These are phyloP conservation scores for Synergus gifuensis DNA, from an alignment of 2,888 invertebrate genomes.

Conservation along the genomic window DNA sequence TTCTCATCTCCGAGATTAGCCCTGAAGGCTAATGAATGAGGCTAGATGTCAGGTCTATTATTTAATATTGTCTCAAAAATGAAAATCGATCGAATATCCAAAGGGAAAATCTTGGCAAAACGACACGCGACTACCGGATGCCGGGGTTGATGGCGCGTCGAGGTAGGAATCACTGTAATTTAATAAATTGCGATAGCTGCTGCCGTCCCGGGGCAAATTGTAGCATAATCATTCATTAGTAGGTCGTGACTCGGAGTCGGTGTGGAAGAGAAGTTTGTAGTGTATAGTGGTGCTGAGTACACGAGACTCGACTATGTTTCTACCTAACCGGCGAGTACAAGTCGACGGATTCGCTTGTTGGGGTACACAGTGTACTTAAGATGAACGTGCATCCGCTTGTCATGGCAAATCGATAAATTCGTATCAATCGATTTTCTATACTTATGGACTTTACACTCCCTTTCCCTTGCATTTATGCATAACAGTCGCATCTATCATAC, in stretches of 20 bases:
- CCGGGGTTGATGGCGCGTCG: constrained; percentile 57
- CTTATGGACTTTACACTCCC: background rate
- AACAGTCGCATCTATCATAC: no score
- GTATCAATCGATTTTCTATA: constrained; percentile 1
- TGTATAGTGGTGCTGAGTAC: constrained; percentile 10
- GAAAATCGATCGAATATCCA: constrained; percentile 32
- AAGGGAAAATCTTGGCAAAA: constrained; percentile 36
- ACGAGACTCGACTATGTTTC: constrained; percentile 12
- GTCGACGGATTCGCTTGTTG: constrained; percentile 15
- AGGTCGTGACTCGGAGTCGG: constrained; percentile 75
- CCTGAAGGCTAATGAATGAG: constrained; percentile 4
- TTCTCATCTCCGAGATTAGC: background rate
- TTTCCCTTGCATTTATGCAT: background rate
- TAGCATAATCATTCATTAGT: constrained; percentile 77
- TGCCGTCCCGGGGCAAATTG: constrained; percentile 75
- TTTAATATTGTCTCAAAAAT: constrained; percentile 38
- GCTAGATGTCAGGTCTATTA: constrained; percentile 27
- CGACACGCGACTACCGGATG: constrained; percentile 55
- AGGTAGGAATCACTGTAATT: constrained; percentile 76
- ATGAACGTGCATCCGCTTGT: constrained; percentile 1
- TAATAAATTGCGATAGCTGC: constrained; percentile 77
- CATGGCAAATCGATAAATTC: constrained; percentile 21
- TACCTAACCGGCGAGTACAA: constrained; percentile 4
- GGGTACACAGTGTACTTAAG: constrained; percentile 7
- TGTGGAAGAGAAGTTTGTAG: constrained; percentile 48